These are phyloP conservation scores for Spilogale gracilis DNA, from an alignment of 2,113 vertebrate genomes.

Conservation along the genomic window DNA sequence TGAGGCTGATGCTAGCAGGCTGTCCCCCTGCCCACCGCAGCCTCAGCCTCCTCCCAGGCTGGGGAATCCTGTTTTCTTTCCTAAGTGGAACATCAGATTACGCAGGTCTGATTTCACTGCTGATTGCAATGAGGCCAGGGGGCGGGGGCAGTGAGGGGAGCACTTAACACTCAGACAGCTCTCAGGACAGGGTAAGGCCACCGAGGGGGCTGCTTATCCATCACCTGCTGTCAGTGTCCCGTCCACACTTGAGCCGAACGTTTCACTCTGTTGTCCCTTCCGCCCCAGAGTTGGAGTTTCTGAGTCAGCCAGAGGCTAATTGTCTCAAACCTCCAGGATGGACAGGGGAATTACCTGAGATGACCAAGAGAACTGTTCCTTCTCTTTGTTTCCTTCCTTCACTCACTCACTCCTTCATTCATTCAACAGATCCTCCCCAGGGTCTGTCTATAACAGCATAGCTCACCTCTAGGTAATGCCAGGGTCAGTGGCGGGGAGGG, in stretches of 20 bases:
- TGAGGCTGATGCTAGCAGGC: slow-evolving; percentile 81
- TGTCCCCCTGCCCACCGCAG: neutral
- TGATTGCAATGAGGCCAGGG: slow-evolving; percentile 84
- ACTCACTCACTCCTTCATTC: neutral
- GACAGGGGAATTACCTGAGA: neutral
- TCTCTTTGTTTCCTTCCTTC: neutral
- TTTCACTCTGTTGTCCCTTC: slow-evolving; percentile 57
- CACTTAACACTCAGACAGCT: slow-evolving; percentile 95
- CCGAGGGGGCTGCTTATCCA: neutral
- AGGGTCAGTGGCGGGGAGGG: neutral
- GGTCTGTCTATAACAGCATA: neutral
- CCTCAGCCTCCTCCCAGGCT: slow-evolving; percentile 75
- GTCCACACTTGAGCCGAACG: slow-evolving; percentile 58
- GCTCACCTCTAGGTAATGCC: neutral
- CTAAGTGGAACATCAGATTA: slow-evolving; percentile 95
- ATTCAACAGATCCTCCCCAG: neutral
- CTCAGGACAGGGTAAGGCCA: slow-evolving; percentile 90
- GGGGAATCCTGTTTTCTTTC: slow-evolving; percentile 90
- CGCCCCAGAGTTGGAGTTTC: neutral
- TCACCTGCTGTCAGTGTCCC: neutral
- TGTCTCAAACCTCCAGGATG: neutral
- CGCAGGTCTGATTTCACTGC: slow-evolving; percentile 94
- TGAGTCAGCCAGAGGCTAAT: neutral
- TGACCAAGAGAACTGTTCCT: neutral
- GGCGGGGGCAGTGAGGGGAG: slow-evolving; percentile 67